phyloP scores from a whole-genome alignment of 2,113 vertebrate species.

The Rattus norvegicus region DNA sequence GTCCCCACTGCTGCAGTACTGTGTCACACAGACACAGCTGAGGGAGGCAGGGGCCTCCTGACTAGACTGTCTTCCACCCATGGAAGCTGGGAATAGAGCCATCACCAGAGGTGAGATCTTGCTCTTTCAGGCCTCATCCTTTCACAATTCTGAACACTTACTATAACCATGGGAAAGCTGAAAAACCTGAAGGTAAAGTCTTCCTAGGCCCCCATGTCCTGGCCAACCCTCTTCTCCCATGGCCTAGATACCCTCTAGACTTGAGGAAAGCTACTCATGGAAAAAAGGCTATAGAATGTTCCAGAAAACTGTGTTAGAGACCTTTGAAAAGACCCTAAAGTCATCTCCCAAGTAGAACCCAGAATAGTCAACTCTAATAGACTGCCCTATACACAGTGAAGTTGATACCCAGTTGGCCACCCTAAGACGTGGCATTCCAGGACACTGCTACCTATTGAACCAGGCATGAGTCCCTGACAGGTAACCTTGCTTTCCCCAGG shows the following conservation, averaged over 20 bases:
- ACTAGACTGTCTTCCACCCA: too few species aligned
- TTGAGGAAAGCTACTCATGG: neutral
- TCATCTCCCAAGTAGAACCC: neutral
- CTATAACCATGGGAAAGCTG: accelerated
- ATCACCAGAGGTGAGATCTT: neutral
- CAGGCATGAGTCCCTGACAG: neutral
- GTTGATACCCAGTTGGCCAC: neutral
- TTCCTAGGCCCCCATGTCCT: neutral
- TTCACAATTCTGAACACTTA: neutral
- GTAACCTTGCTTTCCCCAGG: too few species aligned
- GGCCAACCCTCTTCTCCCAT: neutral
- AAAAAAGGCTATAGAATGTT: neutral
- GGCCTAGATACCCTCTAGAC: too few species aligned
- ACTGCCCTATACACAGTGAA: too few species aligned
- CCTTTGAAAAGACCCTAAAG: neutral
- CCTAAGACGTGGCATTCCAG: neutral
- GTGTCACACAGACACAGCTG: accelerated
- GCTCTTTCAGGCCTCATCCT: accelerated
- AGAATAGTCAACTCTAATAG: neutral
- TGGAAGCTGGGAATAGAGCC: neutral
- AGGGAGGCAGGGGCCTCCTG: too few species aligned
- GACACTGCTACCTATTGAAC: neutral
- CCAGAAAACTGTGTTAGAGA: neutral
- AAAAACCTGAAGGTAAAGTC: neutral
- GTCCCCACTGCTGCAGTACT: accelerated